Base-by-base conservation (phyloP, 2,888 invertebrate genomes). In the Drosophila nigritarsus region DNA sequence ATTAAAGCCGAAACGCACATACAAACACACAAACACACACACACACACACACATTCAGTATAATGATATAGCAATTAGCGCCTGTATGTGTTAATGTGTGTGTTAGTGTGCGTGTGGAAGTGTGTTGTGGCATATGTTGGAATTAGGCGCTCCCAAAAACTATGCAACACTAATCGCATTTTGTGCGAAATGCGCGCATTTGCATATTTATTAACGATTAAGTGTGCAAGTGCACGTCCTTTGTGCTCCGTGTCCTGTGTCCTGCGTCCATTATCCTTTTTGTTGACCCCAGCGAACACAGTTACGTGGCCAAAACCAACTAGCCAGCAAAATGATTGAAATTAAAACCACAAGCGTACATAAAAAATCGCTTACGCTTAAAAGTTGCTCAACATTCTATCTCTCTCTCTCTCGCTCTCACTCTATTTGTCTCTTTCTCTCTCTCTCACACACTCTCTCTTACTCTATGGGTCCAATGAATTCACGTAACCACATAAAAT, bases 401-500 rank as follows among this genome's bases (percentile, higher is more conserved):
- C 27, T 27, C 7, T 27, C 51, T 7, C 1, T 5, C 6, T 11
- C 20, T 5, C 15, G 1, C 32, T n/a, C 36, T 11, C 36, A n/a
- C 36, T 13, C 30, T 0, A 6, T 2, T n/a, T 5, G 0, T 5
- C 32, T 18, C 29, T 18, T 9, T 32, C 24, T 34, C 32, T 18
- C 24, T 18, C n/a, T 32, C 32, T 34, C 30, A 18, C 34, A 11
- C 50, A 0, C 18, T 11, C 29, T 3, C 4, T 8, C 34, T 24
- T 34, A n/a, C 45, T 34, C 30, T 24, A n/a, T 40, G 59, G 71
- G 60, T 65, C 71, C 69, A 78, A 86, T 80, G 87, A 82, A 80
- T 83, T 82, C 87, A 90, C 90, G 90, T 89, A 90, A 90, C 90
- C 90, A 80, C 90, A 87, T 87, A 90, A 89, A 87, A 90, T 87